Evolutionary conservation across 2,113 vertebrate genomes (phyloP).

Genomic region (Grantiella picta): DNA sequence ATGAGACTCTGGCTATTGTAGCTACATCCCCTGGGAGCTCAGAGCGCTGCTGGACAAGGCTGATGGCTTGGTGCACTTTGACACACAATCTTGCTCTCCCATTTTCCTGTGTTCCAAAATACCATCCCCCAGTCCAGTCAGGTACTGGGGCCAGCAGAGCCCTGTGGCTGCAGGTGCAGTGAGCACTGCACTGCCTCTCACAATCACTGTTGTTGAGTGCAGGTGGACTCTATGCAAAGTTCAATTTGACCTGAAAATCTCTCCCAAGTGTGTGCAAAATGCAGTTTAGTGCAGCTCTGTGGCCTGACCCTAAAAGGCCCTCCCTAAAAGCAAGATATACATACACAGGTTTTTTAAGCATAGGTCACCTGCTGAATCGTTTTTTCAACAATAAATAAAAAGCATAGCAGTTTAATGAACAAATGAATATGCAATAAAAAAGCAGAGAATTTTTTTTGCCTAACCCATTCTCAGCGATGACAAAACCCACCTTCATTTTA

Average conservation of each 20-base stretch:
- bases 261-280: not conserved
- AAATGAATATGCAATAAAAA: not conserved
- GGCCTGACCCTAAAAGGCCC: not conserved
- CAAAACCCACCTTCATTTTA: conserved; percentile 5
- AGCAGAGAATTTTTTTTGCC: not conserved
- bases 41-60: not conserved
- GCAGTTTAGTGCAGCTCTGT: not conserved
- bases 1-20: not conserved
- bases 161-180: not conserved
- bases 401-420: not conserved
- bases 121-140: not conserved
- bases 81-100: not conserved
- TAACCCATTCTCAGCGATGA: not conserved
- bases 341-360: not conserved
- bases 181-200: not conserved
- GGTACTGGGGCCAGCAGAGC: not conserved
- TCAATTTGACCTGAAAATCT: conserved; percentile 12
- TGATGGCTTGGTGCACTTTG: not conserved
- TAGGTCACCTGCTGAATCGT: not conserved
- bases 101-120: not conserved
- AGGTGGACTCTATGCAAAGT: not conserved
- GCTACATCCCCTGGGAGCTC: not conserved
- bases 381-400: conserved; percentile 5
- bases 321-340: not conserved
- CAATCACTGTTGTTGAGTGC: not conserved